Evolutionary conservation across 2,113 vertebrate species (phyloP), one percentile per base, ranked within the genome.

Genomic region (Choloepus hoffmanni): DNA sequence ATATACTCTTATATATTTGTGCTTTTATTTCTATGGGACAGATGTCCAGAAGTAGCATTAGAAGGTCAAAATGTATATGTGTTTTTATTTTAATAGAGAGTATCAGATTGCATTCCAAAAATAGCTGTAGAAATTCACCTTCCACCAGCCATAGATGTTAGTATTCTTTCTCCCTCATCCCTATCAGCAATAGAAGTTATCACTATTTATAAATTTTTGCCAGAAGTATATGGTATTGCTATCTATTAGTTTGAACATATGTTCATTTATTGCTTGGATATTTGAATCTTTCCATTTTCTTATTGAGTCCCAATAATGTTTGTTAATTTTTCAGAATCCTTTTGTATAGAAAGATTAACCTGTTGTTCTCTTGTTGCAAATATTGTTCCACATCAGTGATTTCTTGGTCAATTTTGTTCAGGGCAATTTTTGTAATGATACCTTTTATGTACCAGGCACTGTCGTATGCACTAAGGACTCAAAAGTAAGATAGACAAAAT

Each of bases 311-410:
- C 12, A 55, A 55, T 55, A 58, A 81, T 24, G 18, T 18, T 43
- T 83, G 15, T 84, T 70, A 55, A 50, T 95, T 92, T 79, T 84
- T 26, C 48, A 28, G 73, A 30, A 1, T 23, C 7, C 43, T 95
- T 77, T 70, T 28, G 15, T 19, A 92, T 88, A 85, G 58, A 94
- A 88, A 84, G 88, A 72, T n/a, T 85, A 92, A 55, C 8, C 1
- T 5, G 58, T 90, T 76, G 21, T 84, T 62, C 62, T 82, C 33
- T 63, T 85, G 48, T 74, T 81, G 43, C 10, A 86, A 89, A 89
- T 74, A 86, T 95, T 92, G 23, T 96, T 50, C 30, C 36, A 65
- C 26, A 30, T 85, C 48, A 85, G 24, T 83, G 62, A 89, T 50
- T 89, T 89, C 28, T 58, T 84, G 21, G 6, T 50, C 76, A 86